Percentiles rank a stretch among this genome's conserved stretches.
Conservation (phyloP, 2,113 vertebrate genomes). For the Nanorana parkeri region DNA sequence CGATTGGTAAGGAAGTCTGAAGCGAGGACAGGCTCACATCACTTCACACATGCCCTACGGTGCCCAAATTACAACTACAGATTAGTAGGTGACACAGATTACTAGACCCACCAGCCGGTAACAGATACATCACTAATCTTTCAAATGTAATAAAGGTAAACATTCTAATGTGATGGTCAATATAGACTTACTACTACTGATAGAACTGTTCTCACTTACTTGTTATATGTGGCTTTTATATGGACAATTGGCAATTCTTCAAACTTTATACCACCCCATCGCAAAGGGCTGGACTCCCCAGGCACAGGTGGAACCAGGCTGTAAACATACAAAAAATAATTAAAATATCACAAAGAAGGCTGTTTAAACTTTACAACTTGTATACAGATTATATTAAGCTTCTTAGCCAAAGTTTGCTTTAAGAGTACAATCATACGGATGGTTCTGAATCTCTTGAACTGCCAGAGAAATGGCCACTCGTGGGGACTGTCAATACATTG, state of each 20-base stretch:
- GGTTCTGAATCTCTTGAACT: no score
- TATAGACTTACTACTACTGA: background rate
- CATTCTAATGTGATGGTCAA: background rate
- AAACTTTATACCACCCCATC: constrained; percentile 86
- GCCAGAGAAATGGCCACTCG: no score
- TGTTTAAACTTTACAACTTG: background rate
- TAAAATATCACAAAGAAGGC: background rate
- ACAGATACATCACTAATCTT: no score
- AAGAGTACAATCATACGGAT: no score
- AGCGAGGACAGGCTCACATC: no score
- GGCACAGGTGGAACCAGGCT: constrained; percentile 82
- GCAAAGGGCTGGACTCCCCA: constrained; percentile 76
- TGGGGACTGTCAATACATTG: no score
- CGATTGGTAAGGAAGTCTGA: no score
- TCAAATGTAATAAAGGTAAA: background rate
- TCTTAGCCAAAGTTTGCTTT: no score
- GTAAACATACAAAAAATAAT: constrained; percentile 59
- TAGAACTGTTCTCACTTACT: constrained; percentile 75
- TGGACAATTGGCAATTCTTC: constrained; percentile 88
- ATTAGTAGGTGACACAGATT: no score
- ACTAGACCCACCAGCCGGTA: no score
- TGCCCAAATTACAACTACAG: no score
- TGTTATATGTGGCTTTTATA: constrained; percentile 96
- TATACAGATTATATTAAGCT: background rate
- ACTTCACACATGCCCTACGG: no score